Conservation (phyloP, 1,140 invertebrate species). For the Aporrectodea caliginosa region DNA sequence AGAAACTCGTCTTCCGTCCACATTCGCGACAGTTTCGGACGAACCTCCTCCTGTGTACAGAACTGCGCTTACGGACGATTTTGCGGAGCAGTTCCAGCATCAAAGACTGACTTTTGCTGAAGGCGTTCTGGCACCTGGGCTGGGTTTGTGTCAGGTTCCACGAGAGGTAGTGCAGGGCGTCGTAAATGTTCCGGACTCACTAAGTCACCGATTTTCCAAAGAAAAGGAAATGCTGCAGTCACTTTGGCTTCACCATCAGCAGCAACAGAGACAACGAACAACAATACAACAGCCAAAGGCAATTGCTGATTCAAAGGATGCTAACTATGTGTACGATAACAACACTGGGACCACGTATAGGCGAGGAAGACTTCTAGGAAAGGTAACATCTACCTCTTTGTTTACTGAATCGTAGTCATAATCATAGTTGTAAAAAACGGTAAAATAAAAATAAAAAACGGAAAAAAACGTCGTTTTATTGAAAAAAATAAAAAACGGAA, state of each 20-base stretch:
- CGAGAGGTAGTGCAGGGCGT: not conserved
- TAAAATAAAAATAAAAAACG: too few relatives aligned
- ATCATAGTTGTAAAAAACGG: too few relatives aligned
- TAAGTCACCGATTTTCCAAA: not conserved
- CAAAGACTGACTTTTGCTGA: not conserved
- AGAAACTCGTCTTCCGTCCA: too few relatives aligned
- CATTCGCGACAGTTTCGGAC: not conserved
- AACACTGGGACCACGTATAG: not conserved
- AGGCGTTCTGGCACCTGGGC: not conserved
- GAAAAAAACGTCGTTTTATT: too few relatives aligned
- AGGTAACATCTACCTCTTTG: not conserved
- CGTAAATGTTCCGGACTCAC: not conserved
- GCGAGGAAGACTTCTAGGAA: not conserved
- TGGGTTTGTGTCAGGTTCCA: not conserved
- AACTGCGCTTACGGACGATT: not conserved
- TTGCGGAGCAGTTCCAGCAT: not conserved
- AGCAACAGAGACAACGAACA: not conserved
- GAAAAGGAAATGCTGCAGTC: not conserved
- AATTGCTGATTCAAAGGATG: not conserved
- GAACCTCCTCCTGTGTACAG: not conserved
- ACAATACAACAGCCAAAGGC: not conserved
- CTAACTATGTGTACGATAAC: not conserved
- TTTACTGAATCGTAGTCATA: too few relatives aligned
- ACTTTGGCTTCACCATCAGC: not conserved
- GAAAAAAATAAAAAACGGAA: too few relatives aligned